phyloP scores from a whole-genome alignment of 2,113 vertebrate genomes.

The Capreolus pygargus region DNA sequence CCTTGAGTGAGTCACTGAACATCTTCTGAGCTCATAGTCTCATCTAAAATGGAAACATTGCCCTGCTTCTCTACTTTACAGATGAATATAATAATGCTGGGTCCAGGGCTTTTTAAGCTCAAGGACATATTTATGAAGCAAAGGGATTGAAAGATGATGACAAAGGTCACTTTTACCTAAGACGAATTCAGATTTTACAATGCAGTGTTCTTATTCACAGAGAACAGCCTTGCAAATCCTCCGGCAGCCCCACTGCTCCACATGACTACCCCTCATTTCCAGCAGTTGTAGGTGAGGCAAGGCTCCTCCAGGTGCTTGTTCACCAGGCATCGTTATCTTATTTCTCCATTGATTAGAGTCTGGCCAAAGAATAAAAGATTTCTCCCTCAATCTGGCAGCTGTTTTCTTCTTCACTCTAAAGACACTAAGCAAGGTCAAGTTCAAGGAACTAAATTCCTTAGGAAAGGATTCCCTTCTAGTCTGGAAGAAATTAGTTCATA shows the following conservation, averaged over 20 bases:
- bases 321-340: not conserved
- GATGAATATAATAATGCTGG: not conserved
- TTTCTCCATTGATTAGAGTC: slow-evolving; percentile 4
- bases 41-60: not conserved
- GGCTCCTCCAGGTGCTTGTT: not conserved
- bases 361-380: slow-evolving; percentile 38
- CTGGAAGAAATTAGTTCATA: slow-evolving; percentile 42
- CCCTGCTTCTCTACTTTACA: not conserved
- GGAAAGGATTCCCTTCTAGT: slow-evolving; percentile 10
- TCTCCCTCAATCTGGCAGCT: slow-evolving; percentile 39
- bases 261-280: not conserved
- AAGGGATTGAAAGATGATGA: not conserved
- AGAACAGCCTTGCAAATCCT: not conserved
- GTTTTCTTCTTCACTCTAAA: slow-evolving; percentile 30
- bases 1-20: not conserved
- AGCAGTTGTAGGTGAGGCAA: not conserved
- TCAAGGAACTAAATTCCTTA: slow-evolving; percentile 44
- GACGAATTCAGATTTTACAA: not conserved
- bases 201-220: not conserved
- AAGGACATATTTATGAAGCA: not conserved
- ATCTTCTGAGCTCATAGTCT: not conserved
- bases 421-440: slow-evolving; percentile 42
- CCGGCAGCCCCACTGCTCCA: accelerated
- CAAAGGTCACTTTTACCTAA: not conserved
- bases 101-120: not conserved